A percentile compares a stretch with the other conserved stretches of the same genome.
These are phyloP conservation scores for Melieria omissa DNA, from an alignment of 2,888 invertebrate species.

Conservation along the genomic window DNA sequence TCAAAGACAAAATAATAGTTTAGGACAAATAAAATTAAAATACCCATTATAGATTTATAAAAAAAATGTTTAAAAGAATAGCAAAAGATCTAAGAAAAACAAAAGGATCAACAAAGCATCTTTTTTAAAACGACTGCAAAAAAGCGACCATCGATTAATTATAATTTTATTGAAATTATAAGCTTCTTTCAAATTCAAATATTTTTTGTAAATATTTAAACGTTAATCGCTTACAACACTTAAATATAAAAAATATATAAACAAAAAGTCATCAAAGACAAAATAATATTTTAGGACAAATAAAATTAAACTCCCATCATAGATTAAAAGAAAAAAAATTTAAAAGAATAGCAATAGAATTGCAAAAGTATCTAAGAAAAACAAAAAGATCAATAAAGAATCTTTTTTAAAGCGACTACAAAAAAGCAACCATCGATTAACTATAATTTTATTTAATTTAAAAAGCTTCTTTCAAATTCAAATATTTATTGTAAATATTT, in stretches of 20 bases:
- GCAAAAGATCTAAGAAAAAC: too few species aligned
- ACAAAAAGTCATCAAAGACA: too few species aligned
- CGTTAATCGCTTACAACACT: not conserved
- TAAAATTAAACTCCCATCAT: too few species aligned
- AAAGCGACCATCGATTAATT: slow-evolving; percentile 4
- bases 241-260: too few species aligned
- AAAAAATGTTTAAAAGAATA: too few species aligned
- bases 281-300: slow-evolving; percentile 1
- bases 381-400: too few species aligned
- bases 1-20: not conserved
- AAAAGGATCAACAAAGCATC: too few species aligned
- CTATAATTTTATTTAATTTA: slow-evolving; percentile 10
- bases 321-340: too few species aligned
- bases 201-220: not conserved
- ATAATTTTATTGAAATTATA: slow-evolving; percentile 10
- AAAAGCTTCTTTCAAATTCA: not conserved
- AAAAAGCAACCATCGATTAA: not conserved
- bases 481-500: slow-evolving; percentile 4
- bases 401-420: not conserved
- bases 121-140: not conserved
- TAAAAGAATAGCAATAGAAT: too few species aligned
- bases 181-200: not conserved
- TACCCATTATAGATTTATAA: too few species aligned
- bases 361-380: too few species aligned
- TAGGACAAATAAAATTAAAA: not conserved